Evolutionary conservation across 2,113 vertebrate species (phyloP), one percentile per base, ranked within the genome.

Genomic region (Dermatemys mawii): DNA sequence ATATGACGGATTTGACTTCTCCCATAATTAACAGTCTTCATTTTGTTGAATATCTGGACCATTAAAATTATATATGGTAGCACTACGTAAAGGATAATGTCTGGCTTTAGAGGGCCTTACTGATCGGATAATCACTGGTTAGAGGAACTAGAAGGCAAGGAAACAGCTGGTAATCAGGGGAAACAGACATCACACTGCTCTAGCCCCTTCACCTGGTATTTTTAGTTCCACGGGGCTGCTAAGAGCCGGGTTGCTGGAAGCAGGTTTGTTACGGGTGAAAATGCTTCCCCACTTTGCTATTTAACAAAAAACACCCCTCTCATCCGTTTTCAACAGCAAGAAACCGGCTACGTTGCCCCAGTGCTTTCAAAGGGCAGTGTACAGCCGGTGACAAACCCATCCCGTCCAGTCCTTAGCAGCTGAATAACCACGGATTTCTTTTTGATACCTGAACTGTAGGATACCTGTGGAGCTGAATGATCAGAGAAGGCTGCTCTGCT

Each of bases 111-210:
- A 92, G 83, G 76, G 85, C 81, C 81, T 83, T 41, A 87, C 83
- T 81, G 96, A 83, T 83, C 93, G 84, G 92, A 84, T 93, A 90
- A 93, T 93, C 83, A 84, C 3, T 0, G 79, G 94, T 83, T 78
- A 91, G 91, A 90, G 89, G 63, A 41, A 35, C 1, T 32, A 82
- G 81, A 86, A 84, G 82, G 29, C 0, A 1, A 91, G 91, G 89
- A 95, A 93, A 75, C 94, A 94, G 96, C 97, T 95, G 94, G 86
- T 8, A 88, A 95, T 91, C 93, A 86, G 93, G 82, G 96, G 75
- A 95, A 94, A 79, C 92, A 94, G 85, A 29, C 92, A 81, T 60
- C 21, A 91, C 0, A 9, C 92, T 81, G 93, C 91, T 90, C 89
- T 8, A 95, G 88, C 70, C 92, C 35, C 90, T 87, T 88, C 6